Conservation (phyloP, 2,797 vertebrate species). For the Alfaro cultratus region DNA sequence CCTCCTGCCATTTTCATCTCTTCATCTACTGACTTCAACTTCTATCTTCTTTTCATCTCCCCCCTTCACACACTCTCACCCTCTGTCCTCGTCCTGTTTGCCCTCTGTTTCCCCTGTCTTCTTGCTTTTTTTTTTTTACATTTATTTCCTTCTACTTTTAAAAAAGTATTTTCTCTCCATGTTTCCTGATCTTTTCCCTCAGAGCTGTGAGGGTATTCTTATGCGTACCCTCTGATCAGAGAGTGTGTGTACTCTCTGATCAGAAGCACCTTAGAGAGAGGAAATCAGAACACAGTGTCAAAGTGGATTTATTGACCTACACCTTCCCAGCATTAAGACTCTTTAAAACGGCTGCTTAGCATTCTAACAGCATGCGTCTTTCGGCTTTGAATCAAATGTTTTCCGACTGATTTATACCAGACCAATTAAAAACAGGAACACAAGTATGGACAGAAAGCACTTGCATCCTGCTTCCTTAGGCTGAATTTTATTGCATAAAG, state of each 20-base stretch:
- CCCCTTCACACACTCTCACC: conserved; percentile 10
- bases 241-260: conserved; percentile 54
- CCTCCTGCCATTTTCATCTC: conserved; percentile 21
- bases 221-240: conserved; percentile 52
- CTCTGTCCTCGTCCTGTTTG: conserved; percentile 35
- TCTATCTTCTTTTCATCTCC: conserved; percentile 41
- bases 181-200: conserved; percentile 20
- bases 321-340: conserved; percentile 61
- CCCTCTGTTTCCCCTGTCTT: conserved; percentile 28
- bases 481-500: conserved; percentile 31
- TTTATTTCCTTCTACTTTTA: conserved; percentile 27
- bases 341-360: conserved; percentile 66
- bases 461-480: conserved; percentile 3
- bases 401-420: conserved; percentile 35
- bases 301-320: conserved; percentile 62
- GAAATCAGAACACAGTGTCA: conserved; percentile 55
- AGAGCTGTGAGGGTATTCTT: conserved; percentile 50
- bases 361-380: conserved; percentile 58
- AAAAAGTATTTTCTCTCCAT: conserved; percentile 12
- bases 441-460: conserved; percentile 19
- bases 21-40: conserved; percentile 25
- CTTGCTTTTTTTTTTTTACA: conserved; percentile 29
- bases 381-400: conserved; percentile 50
- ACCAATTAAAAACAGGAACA: conserved; percentile 19
- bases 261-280: conserved; percentile 36